phyloP scores from a whole-genome alignment of 2,888 invertebrate genomes.

The Dione vanillae region DNA sequence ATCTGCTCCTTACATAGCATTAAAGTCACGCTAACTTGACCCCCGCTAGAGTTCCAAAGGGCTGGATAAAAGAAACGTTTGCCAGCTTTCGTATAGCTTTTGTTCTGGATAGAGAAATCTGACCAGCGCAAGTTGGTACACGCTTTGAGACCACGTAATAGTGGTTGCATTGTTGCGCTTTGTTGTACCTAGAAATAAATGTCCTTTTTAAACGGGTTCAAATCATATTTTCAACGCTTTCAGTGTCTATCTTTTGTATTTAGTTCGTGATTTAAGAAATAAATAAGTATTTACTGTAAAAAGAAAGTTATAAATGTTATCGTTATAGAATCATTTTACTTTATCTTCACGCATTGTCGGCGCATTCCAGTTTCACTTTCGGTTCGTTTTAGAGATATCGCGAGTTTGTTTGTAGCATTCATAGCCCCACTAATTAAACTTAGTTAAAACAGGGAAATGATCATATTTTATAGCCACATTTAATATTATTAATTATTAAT shows the following conservation, averaged over 20 bases:
- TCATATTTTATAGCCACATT: too few species aligned
- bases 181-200: slow-evolving; percentile 84
- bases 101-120: slow-evolving; percentile 87
- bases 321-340: not conserved
- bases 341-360: not conserved
- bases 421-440: too few species aligned
- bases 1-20: slow-evolving; percentile 87
- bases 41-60: slow-evolving; percentile 86
- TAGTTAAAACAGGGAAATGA: not conserved
- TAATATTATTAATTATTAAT: too few species aligned
- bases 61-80: slow-evolving; percentile 90
- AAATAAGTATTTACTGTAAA: not conserved
- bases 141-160: slow-evolving; percentile 88
- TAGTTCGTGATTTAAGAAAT: too few species aligned
- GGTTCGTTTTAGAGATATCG: not conserved
- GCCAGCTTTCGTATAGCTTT: slow-evolving; percentile 85
- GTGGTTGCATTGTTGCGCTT: slow-evolving; percentile 87
- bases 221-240: too few species aligned
- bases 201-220: too few species aligned
- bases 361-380: not conserved
- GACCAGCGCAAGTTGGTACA: slow-evolving; percentile 89
- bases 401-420: not conserved
- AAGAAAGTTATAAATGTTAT: slow-evolving; percentile 1
- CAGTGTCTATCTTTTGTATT: not conserved
- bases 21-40: slow-evolving; percentile 87